phyloP scores from a whole-genome alignment of 2,888 invertebrate genomes.

The Pandemis heparana region DNA sequence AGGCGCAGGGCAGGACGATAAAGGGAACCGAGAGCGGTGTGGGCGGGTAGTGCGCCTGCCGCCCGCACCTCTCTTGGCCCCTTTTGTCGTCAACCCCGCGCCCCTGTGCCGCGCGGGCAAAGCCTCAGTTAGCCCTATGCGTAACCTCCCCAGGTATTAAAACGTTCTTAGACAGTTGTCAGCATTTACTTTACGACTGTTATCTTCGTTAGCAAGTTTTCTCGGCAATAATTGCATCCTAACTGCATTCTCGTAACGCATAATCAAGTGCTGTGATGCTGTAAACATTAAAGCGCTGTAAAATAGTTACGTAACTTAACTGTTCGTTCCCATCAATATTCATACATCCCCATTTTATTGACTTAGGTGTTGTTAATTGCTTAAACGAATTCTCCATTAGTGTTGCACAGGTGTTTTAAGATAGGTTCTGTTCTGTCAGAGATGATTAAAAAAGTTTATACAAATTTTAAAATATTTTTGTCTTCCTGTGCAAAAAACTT shows the following conservation, averaged over 20 bases:
- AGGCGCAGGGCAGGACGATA: no score
- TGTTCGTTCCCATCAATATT: slow-evolving; percentile 19
- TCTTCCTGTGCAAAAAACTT: background rate
- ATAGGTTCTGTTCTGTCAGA: background rate
- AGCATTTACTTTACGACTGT: background rate
- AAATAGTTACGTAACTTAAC: slow-evolving; percentile 16
- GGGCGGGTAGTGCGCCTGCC: no score
- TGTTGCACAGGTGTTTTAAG: slow-evolving; percentile 5
- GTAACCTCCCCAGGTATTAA: background rate
- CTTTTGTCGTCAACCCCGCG: no score
- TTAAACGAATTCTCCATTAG: slow-evolving; percentile 11
- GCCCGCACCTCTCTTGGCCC: no score
- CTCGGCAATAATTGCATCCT: slow-evolving; percentile 30
- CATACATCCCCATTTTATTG: slow-evolving; percentile 19
- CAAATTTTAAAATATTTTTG: background rate
- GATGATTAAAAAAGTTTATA: background rate
- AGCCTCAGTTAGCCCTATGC: background rate
- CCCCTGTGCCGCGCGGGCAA: no score
- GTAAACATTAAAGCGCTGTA: slow-evolving; percentile 23
- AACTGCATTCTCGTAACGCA: slow-evolving; percentile 19
- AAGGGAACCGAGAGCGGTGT: no score
- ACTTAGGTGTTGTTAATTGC: slow-evolving; percentile 13
- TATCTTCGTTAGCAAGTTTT: slow-evolving; percentile 11
- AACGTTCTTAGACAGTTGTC: background rate
- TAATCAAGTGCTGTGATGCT: slow-evolving; percentile 20